Percentiles rank a stretch among this genome's conserved stretches.
These are phyloP conservation scores for Semnornis frantzii DNA, from an alignment of 2,113 vertebrate species.

Conservation along the genomic window DNA sequence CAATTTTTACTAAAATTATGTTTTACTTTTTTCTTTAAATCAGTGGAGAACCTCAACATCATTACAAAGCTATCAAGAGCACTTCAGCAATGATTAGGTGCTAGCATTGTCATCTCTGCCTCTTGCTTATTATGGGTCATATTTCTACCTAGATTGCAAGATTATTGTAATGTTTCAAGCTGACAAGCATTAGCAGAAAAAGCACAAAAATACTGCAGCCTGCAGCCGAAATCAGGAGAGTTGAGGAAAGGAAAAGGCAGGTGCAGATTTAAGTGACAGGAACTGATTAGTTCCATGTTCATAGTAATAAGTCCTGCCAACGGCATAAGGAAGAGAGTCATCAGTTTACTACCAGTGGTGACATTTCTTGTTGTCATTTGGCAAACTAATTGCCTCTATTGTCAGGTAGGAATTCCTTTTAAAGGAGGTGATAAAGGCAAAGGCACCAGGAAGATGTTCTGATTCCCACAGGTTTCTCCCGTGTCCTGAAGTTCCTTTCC, in stretches of 20 bases:
- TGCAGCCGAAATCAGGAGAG: neutral
- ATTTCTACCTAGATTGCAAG: neutral
- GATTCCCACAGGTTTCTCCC: neutral
- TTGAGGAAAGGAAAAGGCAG: constrained; percentile 19
- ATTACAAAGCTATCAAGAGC: neutral
- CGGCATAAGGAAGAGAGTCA: constrained; percentile 56
- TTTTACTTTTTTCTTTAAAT: neutral
- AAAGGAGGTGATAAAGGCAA: constrained; percentile 39
- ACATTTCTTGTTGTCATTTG: constrained; percentile 52
- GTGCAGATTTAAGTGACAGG: constrained; percentile 28
- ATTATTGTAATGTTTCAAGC: neutral
- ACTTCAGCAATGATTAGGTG: neutral
- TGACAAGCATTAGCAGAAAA: neutral
- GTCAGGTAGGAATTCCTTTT: constrained; percentile 47
- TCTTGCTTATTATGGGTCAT: neutral
- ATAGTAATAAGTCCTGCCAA: constrained; percentile 61
- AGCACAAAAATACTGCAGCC: neutral
- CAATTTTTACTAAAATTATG: neutral
- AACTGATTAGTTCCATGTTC: constrained; percentile 58
- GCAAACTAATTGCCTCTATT: constrained; percentile 61
- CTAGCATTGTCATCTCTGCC: constrained; percentile 1
- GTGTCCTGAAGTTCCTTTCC: neutral
- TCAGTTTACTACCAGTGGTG: constrained; percentile 51
- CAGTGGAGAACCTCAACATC: neutral
- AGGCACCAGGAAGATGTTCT: neutral